Conservation (phyloP, 2,113 vertebrate genomes). For the Nansenia antarctica region DNA sequence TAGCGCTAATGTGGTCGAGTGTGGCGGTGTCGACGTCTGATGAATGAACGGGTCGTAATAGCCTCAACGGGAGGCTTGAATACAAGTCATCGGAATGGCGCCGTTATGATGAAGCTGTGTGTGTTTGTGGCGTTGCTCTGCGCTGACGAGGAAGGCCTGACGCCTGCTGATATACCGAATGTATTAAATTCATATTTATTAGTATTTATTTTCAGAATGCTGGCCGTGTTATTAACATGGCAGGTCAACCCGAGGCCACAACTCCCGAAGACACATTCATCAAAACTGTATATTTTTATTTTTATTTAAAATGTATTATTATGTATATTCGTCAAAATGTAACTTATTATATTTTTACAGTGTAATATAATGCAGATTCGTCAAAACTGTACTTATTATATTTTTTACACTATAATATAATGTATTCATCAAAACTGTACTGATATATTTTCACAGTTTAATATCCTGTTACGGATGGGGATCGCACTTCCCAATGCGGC, state of each 20-base stretch:
- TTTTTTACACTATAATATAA: too few relatives aligned
- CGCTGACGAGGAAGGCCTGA: too few relatives aligned
- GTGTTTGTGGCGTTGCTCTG: background rate
- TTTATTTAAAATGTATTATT: background rate
- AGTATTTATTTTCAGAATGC: too few relatives aligned
- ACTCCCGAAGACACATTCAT: too few relatives aligned
- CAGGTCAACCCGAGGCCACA: too few relatives aligned
- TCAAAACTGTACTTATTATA: background rate
- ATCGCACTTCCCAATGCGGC: too few relatives aligned
- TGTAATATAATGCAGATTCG: background rate
- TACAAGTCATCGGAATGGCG: background rate
- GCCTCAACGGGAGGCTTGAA: background rate
- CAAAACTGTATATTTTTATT: background rate
- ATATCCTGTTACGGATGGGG: too few relatives aligned
- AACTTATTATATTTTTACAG: background rate
- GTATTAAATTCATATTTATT: too few relatives aligned
- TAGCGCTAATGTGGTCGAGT: background rate
- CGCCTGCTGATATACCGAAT: too few relatives aligned
- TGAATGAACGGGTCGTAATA: background rate
- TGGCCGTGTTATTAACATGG: background rate
- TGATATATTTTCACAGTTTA: too few relatives aligned
- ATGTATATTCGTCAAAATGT: too few relatives aligned
- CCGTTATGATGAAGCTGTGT: background rate
- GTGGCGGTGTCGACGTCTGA: background rate
- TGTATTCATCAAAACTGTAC: too few relatives aligned